Percentiles rank a stretch among this genome's conserved stretches.
Conservation (phyloP, 2,888 invertebrate genomes). For the Caenorhabditis drosophilae region DNA sequence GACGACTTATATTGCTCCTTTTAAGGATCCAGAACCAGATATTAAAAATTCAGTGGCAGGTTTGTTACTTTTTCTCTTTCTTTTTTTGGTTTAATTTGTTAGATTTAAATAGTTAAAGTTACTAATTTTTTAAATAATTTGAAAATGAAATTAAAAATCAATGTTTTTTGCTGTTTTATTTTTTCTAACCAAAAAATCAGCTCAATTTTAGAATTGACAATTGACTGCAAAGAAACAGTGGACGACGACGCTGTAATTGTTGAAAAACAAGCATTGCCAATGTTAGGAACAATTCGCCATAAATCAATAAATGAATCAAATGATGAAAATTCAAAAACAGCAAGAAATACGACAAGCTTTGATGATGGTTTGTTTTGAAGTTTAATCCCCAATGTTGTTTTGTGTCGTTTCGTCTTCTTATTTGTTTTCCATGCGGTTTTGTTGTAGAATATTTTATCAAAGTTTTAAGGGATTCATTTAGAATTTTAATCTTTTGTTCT, state of each 20-base stretch:
- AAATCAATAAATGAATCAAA: background rate
- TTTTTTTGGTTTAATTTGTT: background rate
- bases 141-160: too few relatives aligned
- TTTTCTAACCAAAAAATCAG: too few relatives aligned
- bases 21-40: constrained; percentile 22
- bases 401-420: constrained; percentile 10
- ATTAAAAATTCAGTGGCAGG: constrained; percentile 18
- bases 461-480: too few relatives aligned
- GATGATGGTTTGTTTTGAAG: constrained; percentile 39
- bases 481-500: too few relatives aligned
- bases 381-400: constrained; percentile 9
- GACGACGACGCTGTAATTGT: constrained; percentile 1
- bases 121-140: too few relatives aligned
- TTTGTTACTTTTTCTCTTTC: constrained; percentile 1
- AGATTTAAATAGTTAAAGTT: too few relatives aligned
- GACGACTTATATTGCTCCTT: constrained; percentile 29
- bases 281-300: background rate
- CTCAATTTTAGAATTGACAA: constrained; percentile 32
- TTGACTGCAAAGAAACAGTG: constrained; percentile 27
- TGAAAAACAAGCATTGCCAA: background rate
- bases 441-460: too few relatives aligned
- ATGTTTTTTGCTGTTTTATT: too few relatives aligned
- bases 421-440: too few relatives aligned
- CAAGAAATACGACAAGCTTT: constrained; percentile 22
- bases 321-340: constrained; percentile 21